A percentile compares a stretch with the other conserved stretches of the same genome.
Conservation (phyloP, 2,888 invertebrate genomes). For the Apodemia zela region DNA sequence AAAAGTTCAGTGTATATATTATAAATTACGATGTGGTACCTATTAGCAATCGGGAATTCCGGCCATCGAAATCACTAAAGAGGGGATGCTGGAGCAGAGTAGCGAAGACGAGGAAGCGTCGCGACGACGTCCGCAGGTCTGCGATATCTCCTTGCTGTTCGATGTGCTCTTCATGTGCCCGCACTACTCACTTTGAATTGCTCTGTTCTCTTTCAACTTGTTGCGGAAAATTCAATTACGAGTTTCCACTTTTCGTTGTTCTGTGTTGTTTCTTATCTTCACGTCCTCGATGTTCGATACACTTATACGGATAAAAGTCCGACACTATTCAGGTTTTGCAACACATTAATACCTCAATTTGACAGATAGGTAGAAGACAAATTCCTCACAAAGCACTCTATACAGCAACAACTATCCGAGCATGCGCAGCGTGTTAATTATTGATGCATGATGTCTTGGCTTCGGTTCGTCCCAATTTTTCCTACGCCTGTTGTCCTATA, state of each 20-base stretch:
- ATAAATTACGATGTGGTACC: slow-evolving; percentile 71
- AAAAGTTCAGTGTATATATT: slow-evolving; percentile 53
- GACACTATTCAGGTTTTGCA: slow-evolving; percentile 44
- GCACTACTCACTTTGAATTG: slow-evolving; percentile 66
- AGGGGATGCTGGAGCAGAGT: slow-evolving; percentile 84
- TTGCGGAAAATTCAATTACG: slow-evolving; percentile 65
- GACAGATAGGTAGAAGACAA: slow-evolving; percentile 42
- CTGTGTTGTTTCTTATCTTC: slow-evolving; percentile 74
- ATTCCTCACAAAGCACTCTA: slow-evolving; percentile 66
- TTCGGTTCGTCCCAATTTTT: slow-evolving; percentile 61
- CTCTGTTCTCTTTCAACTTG: slow-evolving; percentile 67
- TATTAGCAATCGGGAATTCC: slow-evolving; percentile 80
- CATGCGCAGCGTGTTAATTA: slow-evolving; percentile 69
- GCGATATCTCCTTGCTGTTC: slow-evolving; percentile 75
- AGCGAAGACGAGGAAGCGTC: slow-evolving; percentile 80
- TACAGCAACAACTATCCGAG: slow-evolving; percentile 67
- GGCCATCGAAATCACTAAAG: slow-evolving; percentile 90
- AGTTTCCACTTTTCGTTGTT: slow-evolving; percentile 75
- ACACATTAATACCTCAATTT: slow-evolving; percentile 41
- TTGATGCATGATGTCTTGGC: slow-evolving; percentile 79
- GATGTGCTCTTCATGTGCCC: slow-evolving; percentile 76
- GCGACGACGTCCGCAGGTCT: slow-evolving; percentile 76
- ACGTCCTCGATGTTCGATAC: slow-evolving; percentile 65
- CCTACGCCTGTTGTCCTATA: slow-evolving; percentile 41
- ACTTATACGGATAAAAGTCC: slow-evolving; percentile 57